A percentile compares a stretch with the other conserved stretches of the same genome.
phyloP scores from a whole-genome alignment of 2,797 vertebrate species.

The Brachyalestes nurse region DNA sequence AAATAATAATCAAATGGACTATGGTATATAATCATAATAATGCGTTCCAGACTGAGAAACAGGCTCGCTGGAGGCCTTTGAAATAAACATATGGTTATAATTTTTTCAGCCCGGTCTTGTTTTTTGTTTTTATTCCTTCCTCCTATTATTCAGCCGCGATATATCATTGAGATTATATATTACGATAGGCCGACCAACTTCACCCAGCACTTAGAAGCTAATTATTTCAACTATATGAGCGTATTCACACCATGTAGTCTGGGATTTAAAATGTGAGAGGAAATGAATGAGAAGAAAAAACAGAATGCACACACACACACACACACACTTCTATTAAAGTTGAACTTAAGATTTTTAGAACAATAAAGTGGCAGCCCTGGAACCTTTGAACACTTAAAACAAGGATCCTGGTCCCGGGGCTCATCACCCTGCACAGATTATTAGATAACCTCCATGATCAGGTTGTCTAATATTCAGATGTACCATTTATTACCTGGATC shows the following conservation, averaged over 20 bases:
- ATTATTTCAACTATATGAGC: background rate
- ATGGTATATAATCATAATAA: constrained; percentile 56
- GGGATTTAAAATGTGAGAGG: background rate
- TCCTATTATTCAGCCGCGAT: constrained; percentile 39
- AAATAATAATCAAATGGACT: constrained; percentile 57
- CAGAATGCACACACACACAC: no score
- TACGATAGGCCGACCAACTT: background rate
- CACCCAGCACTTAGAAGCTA: background rate
- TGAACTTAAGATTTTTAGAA: background rate
- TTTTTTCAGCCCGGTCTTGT: constrained; percentile 34
- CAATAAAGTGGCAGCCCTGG: background rate
- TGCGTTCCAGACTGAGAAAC: constrained; percentile 52
- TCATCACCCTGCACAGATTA: no score
- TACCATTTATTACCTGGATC: no score
- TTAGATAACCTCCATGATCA: no score
- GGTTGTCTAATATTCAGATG: no score
- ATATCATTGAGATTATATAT: constrained; percentile 28
- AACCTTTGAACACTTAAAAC: background rate
- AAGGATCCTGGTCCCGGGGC: background rate
- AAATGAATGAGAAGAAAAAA: background rate
- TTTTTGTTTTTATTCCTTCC: background rate
- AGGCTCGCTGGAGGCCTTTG: constrained; percentile 35
- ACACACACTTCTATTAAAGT: background rate
- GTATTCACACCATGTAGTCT: background rate
- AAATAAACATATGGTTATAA: constrained; percentile 55